Base-by-base conservation (phyloP, 2,113 vertebrate species). In the Mastomys natalensis region DNA sequence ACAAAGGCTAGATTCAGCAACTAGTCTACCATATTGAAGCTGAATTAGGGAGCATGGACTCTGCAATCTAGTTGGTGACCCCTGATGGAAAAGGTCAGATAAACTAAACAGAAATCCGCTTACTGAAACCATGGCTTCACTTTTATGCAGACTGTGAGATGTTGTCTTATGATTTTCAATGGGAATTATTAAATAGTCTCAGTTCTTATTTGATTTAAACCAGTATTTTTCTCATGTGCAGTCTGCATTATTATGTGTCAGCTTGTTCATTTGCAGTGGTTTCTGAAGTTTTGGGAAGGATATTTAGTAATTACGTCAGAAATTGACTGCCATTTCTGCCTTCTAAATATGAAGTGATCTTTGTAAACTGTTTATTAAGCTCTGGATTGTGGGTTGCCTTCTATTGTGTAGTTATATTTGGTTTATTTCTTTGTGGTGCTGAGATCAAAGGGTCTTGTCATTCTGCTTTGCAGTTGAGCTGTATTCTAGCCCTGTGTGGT, bases 201-300 rank as follows among this genome's bases (percentile, higher is more conserved):
- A 40, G 21, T 40, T 58, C 11, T 80, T 55, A 24, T n/a, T 80
- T 58, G 78, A 22, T 82, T 55, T 82, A 82, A 81, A 82, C 80
- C 37, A 58, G 53, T 82, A 26, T 40, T 40, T 40, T 58, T 60
- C 53, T 26, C 80, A 40, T 26, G n/a, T 58, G 15, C n/a, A 62
- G 37, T 16, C 80, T 62, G 55, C 22, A n/a, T 16, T 81, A 55
- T 53, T 60, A 4, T 58, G 26, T 60, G n/a, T 82, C 55, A 60
- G 22, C 13, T 13, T 60, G 80, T 34, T 53, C 48, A 21, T 80
- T 80, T 53, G 48, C 81, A 60, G 22, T 34, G 87, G 2, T 73
- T 93, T 91, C 37, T 91, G 72, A 89, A 86, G 85, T 89, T 89
- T 86, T 37, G 24, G n/a, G 48, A 81, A 76, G 45, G 37, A 29